Percentiles rank a stretch among this genome's conserved stretches.
Evolutionary conservation across 1,140 invertebrate species (phyloP).

Genomic region (Rhopalosiphum padi): DNA sequence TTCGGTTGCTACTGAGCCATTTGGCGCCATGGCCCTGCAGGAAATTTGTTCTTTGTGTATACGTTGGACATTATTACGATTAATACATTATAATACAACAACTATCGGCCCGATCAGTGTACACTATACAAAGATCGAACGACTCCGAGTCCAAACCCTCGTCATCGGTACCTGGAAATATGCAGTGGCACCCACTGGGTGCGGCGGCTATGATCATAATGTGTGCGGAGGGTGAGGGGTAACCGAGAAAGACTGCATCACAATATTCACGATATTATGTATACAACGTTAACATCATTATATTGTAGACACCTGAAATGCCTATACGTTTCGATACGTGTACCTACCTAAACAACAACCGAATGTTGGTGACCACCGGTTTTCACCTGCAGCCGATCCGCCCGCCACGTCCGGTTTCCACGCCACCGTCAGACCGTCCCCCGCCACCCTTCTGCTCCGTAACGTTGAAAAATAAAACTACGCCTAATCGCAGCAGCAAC

Average conservation of each 20-base stretch:
- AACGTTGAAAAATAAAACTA: background rate
- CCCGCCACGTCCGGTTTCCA: background rate
- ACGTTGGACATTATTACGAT: background rate
- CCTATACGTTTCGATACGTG: background rate
- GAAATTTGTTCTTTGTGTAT: background rate
- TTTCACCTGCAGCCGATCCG: background rate
- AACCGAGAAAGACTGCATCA: too few species aligned
- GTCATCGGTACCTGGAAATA: background rate
- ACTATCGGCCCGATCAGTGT: background rate
- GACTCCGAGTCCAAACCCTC: background rate
- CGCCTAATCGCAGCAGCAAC: background rate
- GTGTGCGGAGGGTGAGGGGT: too few species aligned
- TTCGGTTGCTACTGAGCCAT: background rate
- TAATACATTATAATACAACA: background rate
- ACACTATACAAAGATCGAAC: background rate
- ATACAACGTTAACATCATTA: background rate
- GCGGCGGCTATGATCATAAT: too few species aligned
- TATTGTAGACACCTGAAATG: background rate
- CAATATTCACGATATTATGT: background rate
- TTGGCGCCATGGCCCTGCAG: background rate
- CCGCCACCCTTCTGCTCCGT: background rate
- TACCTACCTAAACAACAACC: background rate
- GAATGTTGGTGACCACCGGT: constrained; percentile 3
- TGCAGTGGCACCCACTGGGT: background rate
- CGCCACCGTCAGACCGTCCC: background rate